Evolutionary conservation across 2,888 invertebrate genomes (phyloP).

Genomic region (Orthonevra nobilis): DNA sequence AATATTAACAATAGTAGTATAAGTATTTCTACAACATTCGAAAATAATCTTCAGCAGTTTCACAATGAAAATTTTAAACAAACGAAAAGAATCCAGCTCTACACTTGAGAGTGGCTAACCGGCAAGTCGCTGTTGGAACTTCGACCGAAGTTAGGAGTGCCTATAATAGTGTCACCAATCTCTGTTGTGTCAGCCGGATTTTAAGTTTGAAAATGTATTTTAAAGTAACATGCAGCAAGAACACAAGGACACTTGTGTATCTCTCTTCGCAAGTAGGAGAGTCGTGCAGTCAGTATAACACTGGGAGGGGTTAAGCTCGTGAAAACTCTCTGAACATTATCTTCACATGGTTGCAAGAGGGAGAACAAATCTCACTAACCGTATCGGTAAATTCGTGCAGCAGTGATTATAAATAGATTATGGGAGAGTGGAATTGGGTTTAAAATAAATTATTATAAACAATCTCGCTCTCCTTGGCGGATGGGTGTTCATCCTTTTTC

Average conservation of each 20-base stretch:
- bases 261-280: conserved; percentile 31
- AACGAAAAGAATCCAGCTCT: conserved; percentile 12
- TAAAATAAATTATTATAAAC: conserved; percentile 50
- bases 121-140: conserved; percentile 28
- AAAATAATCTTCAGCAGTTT: neutral
- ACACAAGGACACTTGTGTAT: neutral
- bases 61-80: neutral
- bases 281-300: conserved; percentile 13
- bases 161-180: conserved; percentile 9
- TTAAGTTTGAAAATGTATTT: conserved; percentile 8
- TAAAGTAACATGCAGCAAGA: conserved; percentile 22
- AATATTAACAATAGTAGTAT: conserved; percentile 22
- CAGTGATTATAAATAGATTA: conserved; percentile 32
- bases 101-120: conserved; percentile 13
- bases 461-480: conserved; percentile 57
- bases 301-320: neutral
- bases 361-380: neutral
- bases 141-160: conserved; percentile 38
- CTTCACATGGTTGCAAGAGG: neutral
- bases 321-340: conserved; percentile 26
- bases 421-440: conserved; percentile 21
- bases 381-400: conserved; percentile 21
- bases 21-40: conserved; percentile 3
- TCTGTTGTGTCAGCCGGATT: conserved; percentile 14
- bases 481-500: conserved; percentile 5